A percentile compares a stretch with the other conserved stretches of the same genome.
Conservation (phyloP, 1,140 invertebrate genomes). For the Plutomurus gul region DNA sequence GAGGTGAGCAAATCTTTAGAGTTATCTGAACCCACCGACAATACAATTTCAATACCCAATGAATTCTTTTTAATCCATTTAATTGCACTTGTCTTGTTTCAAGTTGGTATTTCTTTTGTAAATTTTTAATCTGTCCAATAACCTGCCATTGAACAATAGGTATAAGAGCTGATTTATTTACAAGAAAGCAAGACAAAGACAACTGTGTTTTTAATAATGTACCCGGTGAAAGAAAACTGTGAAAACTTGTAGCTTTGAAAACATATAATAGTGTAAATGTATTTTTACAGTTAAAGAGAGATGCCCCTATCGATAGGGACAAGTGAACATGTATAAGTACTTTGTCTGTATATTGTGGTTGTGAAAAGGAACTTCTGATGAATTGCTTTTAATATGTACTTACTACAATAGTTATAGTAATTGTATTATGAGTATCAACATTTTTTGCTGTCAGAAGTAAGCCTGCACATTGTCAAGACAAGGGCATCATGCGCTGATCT, state of each 20-base stretch:
- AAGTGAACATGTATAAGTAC: no score
- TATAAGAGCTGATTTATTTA: background rate
- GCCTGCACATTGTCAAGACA: no score
- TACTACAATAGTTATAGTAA: no score
- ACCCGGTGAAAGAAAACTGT: conserved; percentile 4
- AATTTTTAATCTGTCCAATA: background rate
- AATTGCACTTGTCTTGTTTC: background rate
- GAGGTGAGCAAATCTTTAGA: background rate
- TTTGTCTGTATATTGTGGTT: no score
- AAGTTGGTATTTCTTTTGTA: background rate
- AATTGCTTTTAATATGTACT: no score
- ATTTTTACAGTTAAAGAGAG: no score
- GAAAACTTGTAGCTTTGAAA: conserved; percentile 13
- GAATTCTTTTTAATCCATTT: background rate
- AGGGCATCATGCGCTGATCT: no score
- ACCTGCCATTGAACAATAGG: background rate
- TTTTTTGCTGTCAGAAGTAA: no score
- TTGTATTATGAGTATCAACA: no score
- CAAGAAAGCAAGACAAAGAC: background rate
- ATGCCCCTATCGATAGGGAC: no score
- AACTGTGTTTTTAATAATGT: conserved; percentile 1
- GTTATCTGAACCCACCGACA: conserved; percentile 3
- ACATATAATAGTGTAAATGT: background rate
- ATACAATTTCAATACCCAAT: background rate
- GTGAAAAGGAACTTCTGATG: no score